phyloP scores from a whole-genome alignment of 2,888 invertebrate genomes.

The Platerodrilus igneus region DNA sequence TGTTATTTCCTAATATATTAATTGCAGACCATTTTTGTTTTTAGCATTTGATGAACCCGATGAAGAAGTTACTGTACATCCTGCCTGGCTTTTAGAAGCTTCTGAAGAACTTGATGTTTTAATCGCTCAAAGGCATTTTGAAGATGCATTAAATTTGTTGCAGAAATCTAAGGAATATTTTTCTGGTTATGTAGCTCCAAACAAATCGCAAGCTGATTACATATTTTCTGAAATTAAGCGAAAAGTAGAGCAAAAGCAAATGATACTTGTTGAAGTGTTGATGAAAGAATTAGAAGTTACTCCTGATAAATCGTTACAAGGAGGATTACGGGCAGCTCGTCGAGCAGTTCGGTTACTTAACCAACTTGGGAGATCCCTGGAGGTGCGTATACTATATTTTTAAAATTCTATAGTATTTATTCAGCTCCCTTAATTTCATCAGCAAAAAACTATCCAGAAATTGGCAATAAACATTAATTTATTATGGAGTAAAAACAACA shows the following conservation, averaged over 20 bases:
- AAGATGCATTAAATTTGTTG: conserved; percentile 81
- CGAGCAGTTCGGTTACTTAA: conserved; percentile 81
- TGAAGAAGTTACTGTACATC: conserved; percentile 47
- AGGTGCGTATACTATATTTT: conserved; percentile 50
- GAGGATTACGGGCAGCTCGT: conserved; percentile 79
- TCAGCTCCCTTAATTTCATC: no score
- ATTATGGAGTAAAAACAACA: no score
- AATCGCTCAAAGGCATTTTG: conserved; percentile 93
- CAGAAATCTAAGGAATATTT: conserved; percentile 61
- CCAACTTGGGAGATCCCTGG: conserved; percentile 64
- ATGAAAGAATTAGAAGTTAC: conserved; percentile 85
- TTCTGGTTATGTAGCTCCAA: conserved; percentile 32
- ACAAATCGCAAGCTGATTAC: conserved; percentile 45
- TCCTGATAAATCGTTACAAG: conserved; percentile 86
- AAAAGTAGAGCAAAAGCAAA: conserved; percentile 64
- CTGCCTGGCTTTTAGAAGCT: conserved; percentile 87
- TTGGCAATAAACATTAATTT: no score
- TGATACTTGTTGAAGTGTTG: conserved; percentile 77
- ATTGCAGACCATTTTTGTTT: no score
- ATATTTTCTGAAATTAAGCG: conserved; percentile 50
- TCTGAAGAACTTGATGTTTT: conserved; percentile 93
- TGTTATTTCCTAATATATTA: conserved; percentile 28
- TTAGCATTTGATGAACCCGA: conserved; percentile 47
- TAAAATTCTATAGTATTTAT: no score
- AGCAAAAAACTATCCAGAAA: no score